Percentiles rank a stretch among this genome's conserved stretches.
Evolutionary conservation across 92 coral and sea anemone genomes (phyloP).

Genomic region (Epizoanthus fatuus): DNA sequence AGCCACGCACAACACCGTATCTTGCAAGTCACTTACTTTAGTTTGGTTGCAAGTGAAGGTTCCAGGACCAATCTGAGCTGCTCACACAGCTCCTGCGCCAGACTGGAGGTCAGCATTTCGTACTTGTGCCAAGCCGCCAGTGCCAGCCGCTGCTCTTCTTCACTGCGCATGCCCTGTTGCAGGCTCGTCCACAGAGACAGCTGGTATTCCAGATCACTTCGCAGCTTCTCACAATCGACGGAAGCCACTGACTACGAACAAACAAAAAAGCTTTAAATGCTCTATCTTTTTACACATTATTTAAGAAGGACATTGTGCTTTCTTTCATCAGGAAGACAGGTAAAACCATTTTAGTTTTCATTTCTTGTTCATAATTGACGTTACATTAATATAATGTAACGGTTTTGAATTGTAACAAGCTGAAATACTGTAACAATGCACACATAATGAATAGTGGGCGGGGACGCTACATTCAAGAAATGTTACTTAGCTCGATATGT

Average conservation of each 20-base stretch:
- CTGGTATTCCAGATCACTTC: conserved; percentile 92
- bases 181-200: conserved; percentile 84
- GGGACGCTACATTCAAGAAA: too few species aligned
- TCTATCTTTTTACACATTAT: neutral
- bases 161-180: conserved; percentile 59
- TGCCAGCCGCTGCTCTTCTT: conserved; percentile 80
- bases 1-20: too few species aligned
- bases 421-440: too few species aligned
- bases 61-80: conserved; percentile 97
- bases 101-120: conserved; percentile 89
- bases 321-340: neutral
- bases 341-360: too few species aligned
- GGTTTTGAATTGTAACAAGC: too few species aligned
- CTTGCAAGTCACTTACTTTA: conserved; percentile 71
- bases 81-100: conserved; percentile 97
- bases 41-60: conserved; percentile 96
- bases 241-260: conserved; percentile 50
- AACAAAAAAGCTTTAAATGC: neutral
- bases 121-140: conserved; percentile 96
- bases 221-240: conserved; percentile 86
- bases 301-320: neutral
- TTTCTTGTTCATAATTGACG: too few species aligned
- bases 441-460: too few species aligned
- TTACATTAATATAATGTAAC: too few species aligned
- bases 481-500: too few species aligned